Percentiles rank a stretch among this genome's conserved stretches.
phyloP scores from a whole-genome alignment of 2,797 vertebrate genomes.

The Saguinus oedipus region DNA sequence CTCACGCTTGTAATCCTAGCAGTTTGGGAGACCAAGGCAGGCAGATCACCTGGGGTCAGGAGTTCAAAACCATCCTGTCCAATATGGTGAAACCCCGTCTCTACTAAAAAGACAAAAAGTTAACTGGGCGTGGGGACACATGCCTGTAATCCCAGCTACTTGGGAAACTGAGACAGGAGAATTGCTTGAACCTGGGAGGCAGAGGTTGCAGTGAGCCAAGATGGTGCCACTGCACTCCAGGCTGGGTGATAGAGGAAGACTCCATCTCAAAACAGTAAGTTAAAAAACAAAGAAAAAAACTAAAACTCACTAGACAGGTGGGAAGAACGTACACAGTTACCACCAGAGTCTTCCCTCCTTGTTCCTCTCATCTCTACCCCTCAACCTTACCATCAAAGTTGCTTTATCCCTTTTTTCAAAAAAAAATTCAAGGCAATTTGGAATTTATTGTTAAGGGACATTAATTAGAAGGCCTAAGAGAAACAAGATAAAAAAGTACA shows the following conservation, averaged over 20 bases:
- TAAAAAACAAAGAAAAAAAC: background rate
- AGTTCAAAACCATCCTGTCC: background rate
- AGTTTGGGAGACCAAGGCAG: background rate
- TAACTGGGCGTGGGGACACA: background rate
- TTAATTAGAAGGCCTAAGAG: background rate
- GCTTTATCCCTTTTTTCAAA: background rate
- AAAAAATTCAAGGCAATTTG: background rate
- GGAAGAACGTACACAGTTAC: background rate
- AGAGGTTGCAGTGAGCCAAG: background rate
- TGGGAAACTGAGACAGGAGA: background rate
- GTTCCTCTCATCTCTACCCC: background rate
- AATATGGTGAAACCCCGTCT: background rate
- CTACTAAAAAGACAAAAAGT: background rate
- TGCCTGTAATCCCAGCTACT: background rate
- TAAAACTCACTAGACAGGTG: background rate
- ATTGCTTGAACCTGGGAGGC: background rate
- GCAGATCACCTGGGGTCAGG: background rate
- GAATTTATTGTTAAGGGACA: background rate
- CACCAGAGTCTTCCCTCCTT: background rate
- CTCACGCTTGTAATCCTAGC: background rate
- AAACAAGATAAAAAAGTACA: background rate
- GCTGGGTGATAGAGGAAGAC: background rate
- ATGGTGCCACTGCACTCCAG: background rate
- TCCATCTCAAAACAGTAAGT: background rate
- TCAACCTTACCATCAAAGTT: background rate